These are phyloP conservation scores for Taenioides sp. DNA, from an alignment of 2,797 vertebrate genomes.

Conservation along the genomic window DNA sequence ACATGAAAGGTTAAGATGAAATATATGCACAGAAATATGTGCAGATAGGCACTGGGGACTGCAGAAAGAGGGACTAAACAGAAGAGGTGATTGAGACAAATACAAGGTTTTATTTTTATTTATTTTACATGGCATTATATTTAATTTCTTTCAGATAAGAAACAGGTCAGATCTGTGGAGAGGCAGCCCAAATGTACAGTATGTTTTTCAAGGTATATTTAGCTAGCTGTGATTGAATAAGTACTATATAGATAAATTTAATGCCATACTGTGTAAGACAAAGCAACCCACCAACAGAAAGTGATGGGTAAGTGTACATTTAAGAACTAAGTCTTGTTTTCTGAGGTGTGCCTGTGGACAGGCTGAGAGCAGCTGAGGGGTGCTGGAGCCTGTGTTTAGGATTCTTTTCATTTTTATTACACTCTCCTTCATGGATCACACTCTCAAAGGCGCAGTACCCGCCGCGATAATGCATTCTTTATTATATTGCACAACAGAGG, in stretches of 20 bases:
- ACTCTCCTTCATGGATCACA: constrained; percentile 64
- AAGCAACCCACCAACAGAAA: neutral
- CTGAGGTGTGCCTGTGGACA: constrained; percentile 46
- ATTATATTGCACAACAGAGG: constrained; percentile 58
- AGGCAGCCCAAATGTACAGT: too few relatives aligned
- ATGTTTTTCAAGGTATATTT: neutral
- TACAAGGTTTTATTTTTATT: neutral
- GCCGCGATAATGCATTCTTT: constrained; percentile 49
- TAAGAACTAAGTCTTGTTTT: constrained; percentile 24
- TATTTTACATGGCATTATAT: too few relatives aligned
- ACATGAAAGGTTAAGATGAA: neutral
- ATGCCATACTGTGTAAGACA: neutral
- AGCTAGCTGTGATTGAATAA: too few relatives aligned
- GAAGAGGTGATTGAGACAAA: neutral
- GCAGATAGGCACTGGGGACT: neutral
- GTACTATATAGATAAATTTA: too few relatives aligned
- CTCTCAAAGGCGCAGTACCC: constrained; percentile 44
- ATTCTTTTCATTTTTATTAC: constrained; percentile 67
- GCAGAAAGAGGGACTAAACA: neutral
- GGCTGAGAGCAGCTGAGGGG: constrained; percentile 39
- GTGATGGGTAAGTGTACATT: neutral
- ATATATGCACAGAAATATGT: neutral
- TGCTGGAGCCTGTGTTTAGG: constrained; percentile 53
- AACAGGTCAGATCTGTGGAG: too few relatives aligned
- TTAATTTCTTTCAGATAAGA: too few relatives aligned